Evolutionary conservation across 2,888 invertebrate genomes (phyloP).

Genomic region (Liopterus haemorrhoidalis): DNA sequence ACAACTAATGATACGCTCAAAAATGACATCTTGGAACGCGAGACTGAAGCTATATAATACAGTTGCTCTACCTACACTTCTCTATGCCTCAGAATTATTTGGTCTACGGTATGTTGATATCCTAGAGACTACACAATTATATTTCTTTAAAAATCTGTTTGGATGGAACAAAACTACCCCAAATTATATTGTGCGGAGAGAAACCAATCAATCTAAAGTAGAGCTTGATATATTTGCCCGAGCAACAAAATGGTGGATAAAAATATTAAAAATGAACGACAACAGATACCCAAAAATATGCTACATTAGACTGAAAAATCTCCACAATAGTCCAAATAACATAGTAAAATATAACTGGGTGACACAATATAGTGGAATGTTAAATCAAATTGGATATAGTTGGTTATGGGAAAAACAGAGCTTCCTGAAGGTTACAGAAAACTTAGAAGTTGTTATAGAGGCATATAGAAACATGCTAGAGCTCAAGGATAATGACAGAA

Average conservation of each 20-base stretch:
- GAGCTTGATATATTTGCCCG: not conserved
- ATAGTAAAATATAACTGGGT: constrained; percentile 1
- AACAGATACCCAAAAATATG: not conserved
- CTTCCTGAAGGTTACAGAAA: too few relatives aligned
- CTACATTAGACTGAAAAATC: not conserved
- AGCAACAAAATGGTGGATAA: not conserved
- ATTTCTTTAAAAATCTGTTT: constrained; percentile 10
- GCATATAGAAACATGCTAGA: too few relatives aligned
- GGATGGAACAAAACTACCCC: constrained; percentile 7
- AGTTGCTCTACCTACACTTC: constrained; percentile 2
- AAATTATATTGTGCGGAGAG: constrained; percentile 8
- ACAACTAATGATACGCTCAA: constrained; percentile 2
- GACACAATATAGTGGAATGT: constrained; percentile 1
- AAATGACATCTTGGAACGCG: constrained; percentile 5
- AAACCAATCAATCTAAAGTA: constrained; percentile 1
- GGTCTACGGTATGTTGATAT: not conserved
- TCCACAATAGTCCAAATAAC: not conserved
- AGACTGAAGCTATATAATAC: constrained; percentile 11
- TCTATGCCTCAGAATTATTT: constrained; percentile 18
- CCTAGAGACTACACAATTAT: constrained; percentile 10
- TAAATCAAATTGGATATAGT: not conserved
- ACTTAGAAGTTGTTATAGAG: too few relatives aligned
- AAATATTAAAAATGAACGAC: constrained; percentile 3
- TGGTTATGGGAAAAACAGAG: not conserved
- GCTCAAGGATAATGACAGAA: too few relatives aligned